Base-by-base conservation (phyloP, 2,888 invertebrate genomes). In the Agriotes lineatus region DNA sequence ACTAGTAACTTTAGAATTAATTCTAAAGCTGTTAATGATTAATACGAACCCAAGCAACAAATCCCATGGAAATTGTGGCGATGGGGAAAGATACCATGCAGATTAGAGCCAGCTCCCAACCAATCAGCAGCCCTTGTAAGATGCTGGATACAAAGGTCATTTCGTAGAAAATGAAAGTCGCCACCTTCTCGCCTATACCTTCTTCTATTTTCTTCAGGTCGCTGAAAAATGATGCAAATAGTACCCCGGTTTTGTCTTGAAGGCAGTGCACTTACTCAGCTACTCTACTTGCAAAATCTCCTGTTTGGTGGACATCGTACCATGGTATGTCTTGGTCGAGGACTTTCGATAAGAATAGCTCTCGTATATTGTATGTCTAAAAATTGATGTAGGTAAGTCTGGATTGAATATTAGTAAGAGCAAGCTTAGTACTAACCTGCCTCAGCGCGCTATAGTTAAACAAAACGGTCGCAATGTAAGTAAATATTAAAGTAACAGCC, bases 101-200 rank as follows among this genome's bases (percentile, higher is more conserved):
- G 0, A 95, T 89, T 10, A 95, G 84, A 0, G 95, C 91, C 35
- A 96, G 82, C 79, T 94, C 89, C 95, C 95, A 96, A 5, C 95
- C 95, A 78, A 90, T 90, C 1, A 88, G 79, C 59, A 95, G 88
- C 0, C 93, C 93, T 81, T 93, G 86, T 1, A 89, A 85, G n/a
- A 95, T 81, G 0, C 91, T 90, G 14, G 91, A 88, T 6, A 93
- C 66, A 78, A 92, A 93, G 0, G 90, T 87, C 0, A 90, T 84
- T 73, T 92, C 86, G 80, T 90, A 92, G 81, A 90, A 91, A 6
- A 91, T 80, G 76, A 94, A 92, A 69, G 91, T 90, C 0, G 90
- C 89, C 33, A 94, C 85, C 81, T 95, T 95, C 81, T 95, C 95
- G 0, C 94, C 95, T 39, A 95, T 89, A 9, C 95, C 95, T 73